Evolutionary conservation across 1,140 invertebrate genomes (phyloP).

Genomic region (Aethina tumida): DNA sequence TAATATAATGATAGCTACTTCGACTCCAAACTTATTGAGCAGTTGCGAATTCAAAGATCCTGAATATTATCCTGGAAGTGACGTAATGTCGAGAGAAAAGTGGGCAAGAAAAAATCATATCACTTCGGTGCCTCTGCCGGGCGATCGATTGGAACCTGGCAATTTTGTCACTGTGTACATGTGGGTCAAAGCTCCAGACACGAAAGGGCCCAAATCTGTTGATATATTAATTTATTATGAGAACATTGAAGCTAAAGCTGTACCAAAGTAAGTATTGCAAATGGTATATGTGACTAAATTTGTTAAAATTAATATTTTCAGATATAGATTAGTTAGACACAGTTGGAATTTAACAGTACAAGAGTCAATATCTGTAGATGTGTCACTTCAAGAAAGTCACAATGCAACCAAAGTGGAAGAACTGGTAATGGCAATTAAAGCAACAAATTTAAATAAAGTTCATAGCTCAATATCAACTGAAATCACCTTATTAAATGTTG

Average conservation of each 20-base stretch:
- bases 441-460: constrained; percentile 57
- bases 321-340: constrained; percentile 58
- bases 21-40: constrained; percentile 55
- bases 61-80: constrained; percentile 26
- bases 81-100: constrained; percentile 35
- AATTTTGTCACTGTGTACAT: constrained; percentile 46
- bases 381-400: constrained; percentile 41
- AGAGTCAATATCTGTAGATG: constrained; percentile 52
- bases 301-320: constrained; percentile 31
- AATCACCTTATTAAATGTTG: constrained; percentile 47
- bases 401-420: constrained; percentile 40
- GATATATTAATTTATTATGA: constrained; percentile 69
- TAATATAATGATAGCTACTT: constrained; percentile 55
- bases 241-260: constrained; percentile 38
- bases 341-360: constrained; percentile 58
- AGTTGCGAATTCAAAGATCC: constrained; percentile 24
- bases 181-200: constrained; percentile 58
- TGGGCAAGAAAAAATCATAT: constrained; percentile 41
- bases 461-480: constrained; percentile 48
- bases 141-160: constrained; percentile 42
- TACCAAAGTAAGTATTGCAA: constrained; percentile 34
- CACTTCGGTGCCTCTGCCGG: constrained; percentile 39
- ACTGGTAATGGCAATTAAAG: constrained; percentile 49
- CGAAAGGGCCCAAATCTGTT: constrained; percentile 50
- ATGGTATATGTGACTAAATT: constrained; percentile 12